Percentiles rank a stretch among this genome's conserved stretches.
Evolutionary conservation across 2,888 invertebrate genomes (phyloP).

Genomic region (Stenichneumon culpator): DNA sequence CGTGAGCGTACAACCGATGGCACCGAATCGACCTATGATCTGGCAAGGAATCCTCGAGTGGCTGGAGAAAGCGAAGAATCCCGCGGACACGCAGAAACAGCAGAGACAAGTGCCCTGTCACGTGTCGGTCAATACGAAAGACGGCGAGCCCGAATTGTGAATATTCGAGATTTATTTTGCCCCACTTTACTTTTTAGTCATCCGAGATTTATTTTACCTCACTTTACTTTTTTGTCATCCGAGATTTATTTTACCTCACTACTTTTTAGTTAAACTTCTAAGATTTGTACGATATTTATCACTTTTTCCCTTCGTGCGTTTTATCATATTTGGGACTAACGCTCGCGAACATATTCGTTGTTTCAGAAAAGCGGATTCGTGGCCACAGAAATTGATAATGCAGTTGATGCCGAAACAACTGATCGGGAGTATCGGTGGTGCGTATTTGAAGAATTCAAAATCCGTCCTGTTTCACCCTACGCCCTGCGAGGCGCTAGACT

Average conservation of each 20-base stretch:
- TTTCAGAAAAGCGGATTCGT: conserved; percentile 93
- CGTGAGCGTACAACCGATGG: conserved; percentile 82
- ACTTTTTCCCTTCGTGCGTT: background rate
- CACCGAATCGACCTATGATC: conserved; percentile 86
- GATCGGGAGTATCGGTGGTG: conserved; percentile 95
- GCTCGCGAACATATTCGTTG: background rate
- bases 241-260: background rate
- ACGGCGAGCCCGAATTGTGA: conserved; percentile 95
- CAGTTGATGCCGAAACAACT: conserved; percentile 97
- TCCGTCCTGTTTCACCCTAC: conserved; percentile 96
- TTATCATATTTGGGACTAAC: background rate
- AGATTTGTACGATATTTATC: no score
- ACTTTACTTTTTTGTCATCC: background rate
- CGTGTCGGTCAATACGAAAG: conserved; percentile 90
- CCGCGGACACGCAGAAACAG: conserved; percentile 91
- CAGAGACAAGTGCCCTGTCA: conserved; percentile 92
- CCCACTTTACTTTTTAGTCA: background rate
- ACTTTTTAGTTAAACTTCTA: no score
- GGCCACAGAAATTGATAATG: conserved; percentile 97
- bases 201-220: conserved; percentile 7
- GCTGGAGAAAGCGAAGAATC: conserved; percentile 95
- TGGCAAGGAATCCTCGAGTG: conserved; percentile 96
- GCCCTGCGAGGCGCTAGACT: conserved; percentile 94
- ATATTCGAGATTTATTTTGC: conserved; percentile 71
- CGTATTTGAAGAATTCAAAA: conserved; percentile 95